Conservation (phyloP, 2,113 vertebrate genomes). For the Heterotilapia buettikoferi region DNA sequence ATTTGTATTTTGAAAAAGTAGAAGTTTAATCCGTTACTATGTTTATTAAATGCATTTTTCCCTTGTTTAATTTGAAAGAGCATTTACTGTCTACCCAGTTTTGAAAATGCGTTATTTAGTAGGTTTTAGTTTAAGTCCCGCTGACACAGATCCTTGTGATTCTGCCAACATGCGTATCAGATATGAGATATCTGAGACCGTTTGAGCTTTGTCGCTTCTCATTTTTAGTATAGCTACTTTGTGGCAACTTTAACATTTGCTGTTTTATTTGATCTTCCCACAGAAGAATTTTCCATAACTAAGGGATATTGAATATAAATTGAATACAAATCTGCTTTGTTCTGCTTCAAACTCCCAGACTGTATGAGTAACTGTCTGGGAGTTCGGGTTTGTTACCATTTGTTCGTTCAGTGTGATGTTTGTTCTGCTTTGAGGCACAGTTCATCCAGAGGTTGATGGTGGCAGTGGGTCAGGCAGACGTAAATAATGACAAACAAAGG, state of each 20-base stretch:
- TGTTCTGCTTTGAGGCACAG: neutral
- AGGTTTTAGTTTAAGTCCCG: neutral
- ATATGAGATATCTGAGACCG: neutral
- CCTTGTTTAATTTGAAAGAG: neutral
- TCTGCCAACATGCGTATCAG: neutral
- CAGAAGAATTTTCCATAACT: neutral
- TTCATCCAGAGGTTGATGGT: neutral
- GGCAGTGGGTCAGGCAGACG: neutral
- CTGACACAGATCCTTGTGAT: neutral
- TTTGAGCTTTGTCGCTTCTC: neutral
- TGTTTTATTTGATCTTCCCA: neutral
- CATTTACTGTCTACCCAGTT: neutral
- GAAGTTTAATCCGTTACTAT: neutral
- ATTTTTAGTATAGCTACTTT: neutral
- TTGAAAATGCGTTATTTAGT: neutral
- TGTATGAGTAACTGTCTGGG: neutral
- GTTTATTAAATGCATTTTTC: neutral
- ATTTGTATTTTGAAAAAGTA: neutral
- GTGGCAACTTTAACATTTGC: neutral
- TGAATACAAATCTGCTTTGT: neutral
- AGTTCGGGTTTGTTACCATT: neutral
- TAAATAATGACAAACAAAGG: constrained; percentile 41
- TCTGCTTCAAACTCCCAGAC: neutral
- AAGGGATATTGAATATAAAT: neutral
- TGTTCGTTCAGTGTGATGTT: neutral